Evolutionary conservation across 2,113 vertebrate species (phyloP).

Genomic region (Rhagologus leucostigma): DNA sequence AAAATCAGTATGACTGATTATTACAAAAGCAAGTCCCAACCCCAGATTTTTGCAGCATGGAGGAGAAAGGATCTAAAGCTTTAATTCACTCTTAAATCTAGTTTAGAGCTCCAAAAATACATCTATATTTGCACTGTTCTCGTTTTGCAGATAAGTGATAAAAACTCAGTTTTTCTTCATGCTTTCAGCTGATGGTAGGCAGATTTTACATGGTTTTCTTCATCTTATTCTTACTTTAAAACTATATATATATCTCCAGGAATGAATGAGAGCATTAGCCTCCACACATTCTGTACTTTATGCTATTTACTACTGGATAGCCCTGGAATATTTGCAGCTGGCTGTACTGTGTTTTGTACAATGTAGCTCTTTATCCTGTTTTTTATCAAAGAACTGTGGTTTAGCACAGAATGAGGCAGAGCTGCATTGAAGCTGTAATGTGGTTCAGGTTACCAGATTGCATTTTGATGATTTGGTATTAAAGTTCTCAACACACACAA

Average conservation of each 20-base stretch:
- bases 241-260: background rate
- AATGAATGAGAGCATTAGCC: slow-evolving; percentile 60
- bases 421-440: slow-evolving; percentile 23
- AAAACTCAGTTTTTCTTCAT: background rate
- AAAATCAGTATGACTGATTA: background rate
- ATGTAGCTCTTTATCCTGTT: slow-evolving; percentile 50
- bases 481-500: background rate
- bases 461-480: slow-evolving; percentile 38
- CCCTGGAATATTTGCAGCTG: slow-evolving; percentile 61
- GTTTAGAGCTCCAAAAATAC: slow-evolving; percentile 5
- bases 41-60: background rate
- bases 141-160: background rate
- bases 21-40: background rate
- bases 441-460: slow-evolving; percentile 52
- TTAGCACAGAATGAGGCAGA: slow-evolving; percentile 31
- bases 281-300: slow-evolving; percentile 26
- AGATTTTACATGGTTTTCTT: slow-evolving; percentile 30
- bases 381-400: slow-evolving; percentile 41
- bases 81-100: background rate
- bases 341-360: slow-evolving; percentile 43
- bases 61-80: background rate
- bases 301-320: slow-evolving; percentile 55
- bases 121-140: slow-evolving; percentile 31
- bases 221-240: background rate
- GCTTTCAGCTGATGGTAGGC: slow-evolving; percentile 47